These are phyloP conservation scores for Ispidina lecontei DNA, from an alignment of 2,797 vertebrate species.

Conservation along the genomic window DNA sequence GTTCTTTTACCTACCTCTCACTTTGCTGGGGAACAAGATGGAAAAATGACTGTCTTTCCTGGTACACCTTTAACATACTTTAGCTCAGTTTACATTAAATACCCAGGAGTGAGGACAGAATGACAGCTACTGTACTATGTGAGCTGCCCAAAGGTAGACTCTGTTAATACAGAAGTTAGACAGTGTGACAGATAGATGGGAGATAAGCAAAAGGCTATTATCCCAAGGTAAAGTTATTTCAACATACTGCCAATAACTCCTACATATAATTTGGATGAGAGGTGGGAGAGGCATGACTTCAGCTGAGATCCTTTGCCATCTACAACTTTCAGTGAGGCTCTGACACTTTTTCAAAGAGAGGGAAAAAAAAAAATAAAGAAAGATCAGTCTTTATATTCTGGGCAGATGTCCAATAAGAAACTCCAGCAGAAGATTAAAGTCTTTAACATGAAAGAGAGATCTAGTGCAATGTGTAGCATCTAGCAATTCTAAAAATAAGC, in stretches of 20 bases:
- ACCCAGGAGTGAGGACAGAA: conserved; percentile 80
- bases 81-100: conserved; percentile 78
- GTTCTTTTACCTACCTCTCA: conserved; percentile 66
- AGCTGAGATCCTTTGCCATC: conserved; percentile 68
- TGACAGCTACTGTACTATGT: conserved; percentile 81
- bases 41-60: conserved; percentile 68
- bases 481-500: conserved; percentile 70
- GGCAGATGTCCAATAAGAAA: conserved; percentile 79
- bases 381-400: conserved; percentile 75
- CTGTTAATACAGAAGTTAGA: conserved; percentile 83
- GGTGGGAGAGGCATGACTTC: conserved; percentile 73
- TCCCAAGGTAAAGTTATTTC: conserved; percentile 84
- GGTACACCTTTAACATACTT: conserved; percentile 75
- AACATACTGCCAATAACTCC: conserved; percentile 78
- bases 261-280: conserved; percentile 70
- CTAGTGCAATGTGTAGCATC: conserved; percentile 66
- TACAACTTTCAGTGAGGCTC: conserved; percentile 74
- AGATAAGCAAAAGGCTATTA: conserved; percentile 82
- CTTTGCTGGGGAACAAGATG: conserved; percentile 46
- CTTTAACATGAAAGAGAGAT: conserved; percentile 75
- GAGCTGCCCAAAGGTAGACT: conserved; percentile 83
- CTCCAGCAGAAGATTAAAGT: conserved; percentile 72
- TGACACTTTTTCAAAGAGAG: conserved; percentile 76
- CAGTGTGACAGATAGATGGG: conserved; percentile 80
- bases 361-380: background rate